A percentile compares a stretch with the other conserved stretches of the same genome.
phyloP scores from a whole-genome alignment of 2,888 invertebrate species.

The Metallyticus violacea region DNA sequence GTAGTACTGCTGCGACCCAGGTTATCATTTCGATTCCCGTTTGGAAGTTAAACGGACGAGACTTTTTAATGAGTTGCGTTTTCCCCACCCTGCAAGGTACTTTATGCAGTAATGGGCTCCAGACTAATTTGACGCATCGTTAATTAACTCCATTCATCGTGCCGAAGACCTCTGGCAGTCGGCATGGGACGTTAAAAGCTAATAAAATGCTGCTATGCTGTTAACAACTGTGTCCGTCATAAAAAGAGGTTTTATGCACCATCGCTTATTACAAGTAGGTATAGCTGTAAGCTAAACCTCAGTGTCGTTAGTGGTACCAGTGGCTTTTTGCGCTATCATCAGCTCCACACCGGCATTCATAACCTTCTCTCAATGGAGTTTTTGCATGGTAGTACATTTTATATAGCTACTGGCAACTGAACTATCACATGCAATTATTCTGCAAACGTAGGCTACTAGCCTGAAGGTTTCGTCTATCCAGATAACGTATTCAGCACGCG shows the following conservation, averaged over 20 bases:
- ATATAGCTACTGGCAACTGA: too few species aligned
- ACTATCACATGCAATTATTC: not conserved
- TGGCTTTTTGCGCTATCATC: not conserved
- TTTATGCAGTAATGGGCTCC: not conserved
- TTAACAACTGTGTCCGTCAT: not conserved
- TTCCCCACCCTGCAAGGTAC: not conserved
- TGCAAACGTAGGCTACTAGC: not conserved
- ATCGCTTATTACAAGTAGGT: not conserved
- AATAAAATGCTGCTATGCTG: not conserved
- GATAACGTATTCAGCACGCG: too few species aligned
- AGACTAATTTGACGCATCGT: not conserved
- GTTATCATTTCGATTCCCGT: not conserved
- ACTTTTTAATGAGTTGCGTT: not conserved
- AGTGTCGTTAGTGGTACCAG: not conserved
- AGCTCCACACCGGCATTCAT: not conserved
- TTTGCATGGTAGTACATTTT: not conserved
- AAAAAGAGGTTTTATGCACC: not conserved
- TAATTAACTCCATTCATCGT: not conserved
- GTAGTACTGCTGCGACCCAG: not conserved
- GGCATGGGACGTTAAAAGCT: not conserved
- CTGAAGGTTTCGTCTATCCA: not conserved
- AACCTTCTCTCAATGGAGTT: not conserved
- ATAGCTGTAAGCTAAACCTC: not conserved
- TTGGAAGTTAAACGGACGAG: not conserved
- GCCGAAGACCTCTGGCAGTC: not conserved